phyloP scores from a whole-genome alignment of 2,797 vertebrate genomes.

The Sylvia borin region DNA sequence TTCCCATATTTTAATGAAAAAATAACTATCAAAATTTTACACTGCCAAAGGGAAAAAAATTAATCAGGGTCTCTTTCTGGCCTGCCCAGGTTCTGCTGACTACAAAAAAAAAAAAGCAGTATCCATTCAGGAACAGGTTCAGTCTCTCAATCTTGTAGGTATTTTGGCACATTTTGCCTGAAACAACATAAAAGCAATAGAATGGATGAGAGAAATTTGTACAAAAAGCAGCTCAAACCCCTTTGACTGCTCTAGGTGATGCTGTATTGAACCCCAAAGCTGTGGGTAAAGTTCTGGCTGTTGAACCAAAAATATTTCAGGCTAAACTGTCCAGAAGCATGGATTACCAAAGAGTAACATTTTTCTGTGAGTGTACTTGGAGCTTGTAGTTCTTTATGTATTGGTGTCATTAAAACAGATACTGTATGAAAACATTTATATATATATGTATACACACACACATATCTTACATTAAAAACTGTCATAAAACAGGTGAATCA shows the following conservation, averaged over 20 bases:
- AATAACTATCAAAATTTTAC: background rate
- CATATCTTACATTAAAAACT: background rate
- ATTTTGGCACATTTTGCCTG: background rate
- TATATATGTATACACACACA: too few species aligned
- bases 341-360: background rate
- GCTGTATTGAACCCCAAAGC: background rate
- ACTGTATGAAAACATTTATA: background rate
- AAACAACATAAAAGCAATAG: background rate
- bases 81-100: background rate
- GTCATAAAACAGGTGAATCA: background rate
- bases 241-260: background rate
- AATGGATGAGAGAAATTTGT: background rate
- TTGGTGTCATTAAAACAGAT: conserved; percentile 20
- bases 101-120: background rate
- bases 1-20: background rate
- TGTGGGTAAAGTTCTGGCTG: background rate
- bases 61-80: background rate
- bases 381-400: background rate
- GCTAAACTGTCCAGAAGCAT: background rate
- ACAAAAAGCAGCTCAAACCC: background rate
- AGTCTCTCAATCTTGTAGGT: background rate
- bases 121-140: background rate
- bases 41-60: background rate
- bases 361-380: background rate
- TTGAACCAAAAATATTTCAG: background rate